A percentile compares a stretch with the other conserved stretches of the same genome.
Conservation (phyloP, 2,888 invertebrate genomes). For the Myathropa florea region DNA sequence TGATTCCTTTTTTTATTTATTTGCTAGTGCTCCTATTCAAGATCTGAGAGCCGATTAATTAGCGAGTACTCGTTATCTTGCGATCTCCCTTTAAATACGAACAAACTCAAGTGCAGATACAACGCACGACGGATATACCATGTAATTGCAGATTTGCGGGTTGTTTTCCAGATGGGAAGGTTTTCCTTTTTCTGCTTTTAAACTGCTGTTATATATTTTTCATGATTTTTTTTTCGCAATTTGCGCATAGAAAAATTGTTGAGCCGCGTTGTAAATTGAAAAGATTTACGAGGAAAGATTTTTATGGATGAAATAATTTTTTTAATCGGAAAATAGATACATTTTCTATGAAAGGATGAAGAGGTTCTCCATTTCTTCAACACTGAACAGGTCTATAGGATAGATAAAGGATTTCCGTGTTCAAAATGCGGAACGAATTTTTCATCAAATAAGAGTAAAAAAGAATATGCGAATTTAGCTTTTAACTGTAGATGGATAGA, state of each 20-base stretch:
- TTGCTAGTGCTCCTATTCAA: slow-evolving; percentile 35
- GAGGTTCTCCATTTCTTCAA: slow-evolving; percentile 49
- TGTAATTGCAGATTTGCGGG: slow-evolving; percentile 76
- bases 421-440: slow-evolving; percentile 52
- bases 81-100: slow-evolving; percentile 70
- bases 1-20: slow-evolving; percentile 42
- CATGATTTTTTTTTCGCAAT: slow-evolving; percentile 13
- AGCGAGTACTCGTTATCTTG: slow-evolving; percentile 70
- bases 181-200: slow-evolving; percentile 64
- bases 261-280: slow-evolving; percentile 58
- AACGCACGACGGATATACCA: slow-evolving; percentile 58
- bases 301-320: slow-evolving; percentile 75
- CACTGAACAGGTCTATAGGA: neutral
- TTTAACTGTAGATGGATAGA: too few species aligned
- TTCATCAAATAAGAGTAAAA: slow-evolving; percentile 47
- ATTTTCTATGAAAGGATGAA: slow-evolving; percentile 58
- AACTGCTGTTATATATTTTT: slow-evolving; percentile 64
- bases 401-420: slow-evolving; percentile 32
- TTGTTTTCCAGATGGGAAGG: slow-evolving; percentile 80
- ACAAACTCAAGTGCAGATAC: slow-evolving; percentile 61
- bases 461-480: neutral
- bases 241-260: slow-evolving; percentile 60
- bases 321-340: slow-evolving; percentile 72
- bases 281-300: slow-evolving; percentile 72
- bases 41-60: slow-evolving; percentile 67